Conservation (phyloP, 2,797 vertebrate genomes). For the Pitangus sulphuratus region DNA sequence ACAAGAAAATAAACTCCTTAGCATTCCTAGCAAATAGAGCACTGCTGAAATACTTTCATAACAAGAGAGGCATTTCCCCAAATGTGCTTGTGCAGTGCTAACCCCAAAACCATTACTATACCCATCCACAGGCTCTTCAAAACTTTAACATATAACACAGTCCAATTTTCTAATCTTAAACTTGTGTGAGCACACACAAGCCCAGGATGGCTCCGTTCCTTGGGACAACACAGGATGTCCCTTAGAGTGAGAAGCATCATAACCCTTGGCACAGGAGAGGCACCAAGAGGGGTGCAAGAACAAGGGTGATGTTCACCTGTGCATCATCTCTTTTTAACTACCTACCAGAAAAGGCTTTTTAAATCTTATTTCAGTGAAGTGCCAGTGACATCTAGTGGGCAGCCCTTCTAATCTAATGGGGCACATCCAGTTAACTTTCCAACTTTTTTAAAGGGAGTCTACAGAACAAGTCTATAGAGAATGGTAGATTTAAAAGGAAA, state of each 20-base stretch:
- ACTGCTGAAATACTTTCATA: fast-evolving
- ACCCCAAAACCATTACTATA: neutral
- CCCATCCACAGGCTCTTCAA: neutral
- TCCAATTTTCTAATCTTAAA: neutral
- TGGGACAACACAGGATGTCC: fast-evolving
- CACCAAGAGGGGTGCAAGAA: fast-evolving
- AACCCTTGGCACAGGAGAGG: neutral
- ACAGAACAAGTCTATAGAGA: neutral
- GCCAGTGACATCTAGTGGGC: constrained; percentile 63
- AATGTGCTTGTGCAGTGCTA: fast-evolving
- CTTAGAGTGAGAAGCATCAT: neutral
- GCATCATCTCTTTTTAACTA: neutral
- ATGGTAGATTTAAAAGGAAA: neutral
- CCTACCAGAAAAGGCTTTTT: neutral
- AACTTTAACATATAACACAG: fast-evolving
- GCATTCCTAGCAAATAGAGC: neutral
- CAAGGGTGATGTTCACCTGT: fast-evolving
- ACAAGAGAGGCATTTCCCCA: neutral
- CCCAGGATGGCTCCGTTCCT: neutral
- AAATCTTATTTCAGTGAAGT: neutral
- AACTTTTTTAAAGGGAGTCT: neutral
- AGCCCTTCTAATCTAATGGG: neutral
- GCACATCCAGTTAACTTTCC: fast-evolving
- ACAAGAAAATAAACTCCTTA: neutral
- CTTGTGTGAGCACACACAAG: neutral